phyloP scores from a whole-genome alignment of 2,888 invertebrate genomes.

The Heliconius hortense region DNA sequence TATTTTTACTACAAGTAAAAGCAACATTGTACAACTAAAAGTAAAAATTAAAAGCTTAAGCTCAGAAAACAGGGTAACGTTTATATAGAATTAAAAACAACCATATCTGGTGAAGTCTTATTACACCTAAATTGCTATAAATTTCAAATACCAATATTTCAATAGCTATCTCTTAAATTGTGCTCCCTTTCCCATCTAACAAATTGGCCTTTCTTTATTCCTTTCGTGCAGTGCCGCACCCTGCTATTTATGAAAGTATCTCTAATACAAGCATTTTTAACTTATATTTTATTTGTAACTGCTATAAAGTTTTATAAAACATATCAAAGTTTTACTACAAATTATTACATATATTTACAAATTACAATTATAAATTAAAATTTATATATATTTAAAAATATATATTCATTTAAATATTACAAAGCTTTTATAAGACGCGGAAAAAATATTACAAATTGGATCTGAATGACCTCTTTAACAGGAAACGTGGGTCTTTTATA shows the following conservation, averaged over 20 bases:
- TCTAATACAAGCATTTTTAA: slow-evolving; percentile 41
- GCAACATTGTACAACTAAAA: background rate
- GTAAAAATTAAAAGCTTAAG: background rate
- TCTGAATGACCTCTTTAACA: slow-evolving; percentile 52
- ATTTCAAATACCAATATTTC: slow-evolving; percentile 75
- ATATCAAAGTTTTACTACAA: background rate
- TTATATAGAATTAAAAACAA: slow-evolving; percentile 71
- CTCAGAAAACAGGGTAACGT: slow-evolving; percentile 65
- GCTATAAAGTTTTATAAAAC: slow-evolving; percentile 1
- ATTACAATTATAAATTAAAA: too few relatives aligned
- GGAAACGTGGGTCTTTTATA: slow-evolving; percentile 51
- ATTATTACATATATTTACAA: too few relatives aligned
- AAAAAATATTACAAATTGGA: slow-evolving; percentile 50
- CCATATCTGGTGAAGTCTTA: slow-evolving; percentile 72
- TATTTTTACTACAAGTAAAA: background rate
- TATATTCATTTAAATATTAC: slow-evolving; percentile 44
- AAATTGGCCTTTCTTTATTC: slow-evolving; percentile 79
- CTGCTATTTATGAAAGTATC: slow-evolving; percentile 43
- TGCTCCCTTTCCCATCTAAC: slow-evolving; percentile 77
- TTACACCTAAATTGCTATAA: slow-evolving; percentile 78
- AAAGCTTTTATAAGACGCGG: slow-evolving; percentile 46
- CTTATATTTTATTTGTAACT: slow-evolving; percentile 19
- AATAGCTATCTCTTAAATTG: slow-evolving; percentile 75
- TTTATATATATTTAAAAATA: background rate
- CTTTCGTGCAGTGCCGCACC: slow-evolving; percentile 57